Base-by-base conservation (phyloP, 2,113 vertebrate species). In the Suricata suricatta region DNA sequence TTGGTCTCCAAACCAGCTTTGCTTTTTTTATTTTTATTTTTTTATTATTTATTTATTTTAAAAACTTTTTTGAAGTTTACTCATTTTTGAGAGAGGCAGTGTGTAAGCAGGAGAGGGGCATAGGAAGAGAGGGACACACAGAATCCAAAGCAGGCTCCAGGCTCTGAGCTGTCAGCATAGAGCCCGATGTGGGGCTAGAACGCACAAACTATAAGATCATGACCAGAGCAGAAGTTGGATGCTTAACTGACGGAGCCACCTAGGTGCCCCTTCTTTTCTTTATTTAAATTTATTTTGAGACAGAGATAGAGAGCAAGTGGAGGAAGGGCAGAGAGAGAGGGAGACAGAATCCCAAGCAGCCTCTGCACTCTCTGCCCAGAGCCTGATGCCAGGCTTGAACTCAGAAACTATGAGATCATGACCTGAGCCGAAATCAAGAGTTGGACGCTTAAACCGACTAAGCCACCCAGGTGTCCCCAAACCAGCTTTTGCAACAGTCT, bases 131-230 rank as follows among this genome's bases (percentile, higher is more conserved):
- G 13, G 13, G 23, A 41, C 10, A 60, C 57, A 60, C 57, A 60
- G 21, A 23, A 60, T 23, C 21, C 8, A 6, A 74, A 27, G 38
- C 35, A 25, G 23, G 41, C 35, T 74, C 38, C 19, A 60, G 23
- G 23, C 38, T 27, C 71, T 60, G 57, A 60, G 57, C 57, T 60
- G 21, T 23, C 11, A 74, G 71, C 71, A 72, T 5, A 25, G 71
- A 74, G 5, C 71, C 23, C 1, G 12, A 44, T 2, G 71, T 1
- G 0, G 38, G 71, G 6, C 38, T 44, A 0, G 0, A 44, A 27
- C 38, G 6, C 38, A 74, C 2, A 38, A 41, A 74, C 72, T 7
- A 3, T 7, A 6, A 25, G 25, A 27, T 44, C 72, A 15, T 74
- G 72, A 27, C 38, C 38, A 29, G 72, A 44, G 13, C 12, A 12